A percentile compares a stretch with the other conserved stretches of the same genome.
Conservation (phyloP, 2,797 vertebrate genomes). For the Sylvilagus floridanus region DNA sequence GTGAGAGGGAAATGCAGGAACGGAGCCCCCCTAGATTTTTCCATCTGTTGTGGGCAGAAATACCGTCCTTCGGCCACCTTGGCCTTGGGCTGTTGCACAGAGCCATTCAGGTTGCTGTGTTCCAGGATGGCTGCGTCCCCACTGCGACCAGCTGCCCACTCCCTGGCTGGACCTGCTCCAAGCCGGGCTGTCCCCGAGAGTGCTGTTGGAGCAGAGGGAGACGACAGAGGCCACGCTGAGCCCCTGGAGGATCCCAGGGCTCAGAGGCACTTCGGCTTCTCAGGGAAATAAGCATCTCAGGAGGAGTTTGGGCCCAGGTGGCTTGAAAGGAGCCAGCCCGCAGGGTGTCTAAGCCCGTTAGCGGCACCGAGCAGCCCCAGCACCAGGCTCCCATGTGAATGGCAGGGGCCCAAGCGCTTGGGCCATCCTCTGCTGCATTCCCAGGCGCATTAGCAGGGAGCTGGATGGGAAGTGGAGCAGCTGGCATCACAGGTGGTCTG, state of each 20-base stretch:
- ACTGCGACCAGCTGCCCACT: conserved; percentile 7
- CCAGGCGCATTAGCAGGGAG: too few relatives aligned
- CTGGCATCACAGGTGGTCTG: too few relatives aligned
- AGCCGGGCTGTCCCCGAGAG: not conserved
- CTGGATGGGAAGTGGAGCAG: too few relatives aligned
- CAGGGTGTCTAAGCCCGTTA: not conserved
- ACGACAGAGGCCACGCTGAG: not conserved
- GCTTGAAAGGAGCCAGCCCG: not conserved
- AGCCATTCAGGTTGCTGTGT: not conserved
- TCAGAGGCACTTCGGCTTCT: not conserved
- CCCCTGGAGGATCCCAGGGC: too few relatives aligned
- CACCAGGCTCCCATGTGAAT: too few relatives aligned
- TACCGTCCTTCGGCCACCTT: not conserved
- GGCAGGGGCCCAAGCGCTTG: too few relatives aligned
- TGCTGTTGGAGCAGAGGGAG: not conserved
- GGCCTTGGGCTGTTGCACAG: conserved; percentile 63
- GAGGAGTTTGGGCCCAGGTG: not conserved
- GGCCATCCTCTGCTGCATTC: too few relatives aligned
- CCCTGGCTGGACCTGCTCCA: not conserved
- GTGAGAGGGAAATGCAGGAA: not conserved
- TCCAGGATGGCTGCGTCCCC: not conserved
- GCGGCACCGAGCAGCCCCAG: too few relatives aligned
- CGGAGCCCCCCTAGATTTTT: not conserved
- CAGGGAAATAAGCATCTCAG: not conserved
- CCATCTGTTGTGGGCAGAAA: not conserved